Evolutionary conservation across 2,113 vertebrate species (phyloP), one percentile per base, ranked within the genome.

Genomic region (Cololabis saira): DNA sequence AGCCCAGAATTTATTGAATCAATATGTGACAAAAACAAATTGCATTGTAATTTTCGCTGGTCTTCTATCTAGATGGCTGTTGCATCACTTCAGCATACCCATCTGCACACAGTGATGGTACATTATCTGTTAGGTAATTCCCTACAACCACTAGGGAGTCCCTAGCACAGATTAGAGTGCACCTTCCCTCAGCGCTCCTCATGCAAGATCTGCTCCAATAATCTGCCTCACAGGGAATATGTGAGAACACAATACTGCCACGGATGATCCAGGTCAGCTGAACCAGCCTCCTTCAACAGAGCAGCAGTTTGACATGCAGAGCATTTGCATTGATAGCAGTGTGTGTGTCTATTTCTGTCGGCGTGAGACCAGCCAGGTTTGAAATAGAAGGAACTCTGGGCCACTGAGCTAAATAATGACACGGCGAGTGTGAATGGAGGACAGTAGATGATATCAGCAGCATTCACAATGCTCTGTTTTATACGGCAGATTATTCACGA

Each of bases 401-500:
- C 10, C 44, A 21, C 18, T 41, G 3, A 14, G 19, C 3, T 49
- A 13, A 37, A 37, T 37, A 37, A 37, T 37, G 33, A 37, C 6
- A 37, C 10, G 10, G 33, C 10, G 2, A 18, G 24, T 49, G 15
- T 19, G 52, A 58, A 18, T 50, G 2, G 50, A 45, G 53, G 77
- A 44, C 18, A 33, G 30, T 40, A 52, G 52, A 80, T 69, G 18
- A 63, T 37, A 59, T 12, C 21, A 19, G 14, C 48, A 53, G 8
- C n/a, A 52, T 59, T 47, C 24, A 66, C 41, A 64, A 76, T 15
- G 53, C 45, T 51, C 61, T 43, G 43, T 21, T 78, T 77, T 75
- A 76, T 51, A 11, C 24, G 40, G 69, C 19, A 22, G 50, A 24
- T 83, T 72, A 79, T 80, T 80, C 72, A 45, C 47, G 47, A 49